Base-by-base conservation (phyloP, 2,113 vertebrate species). In the Xiphophorus maculatus region DNA sequence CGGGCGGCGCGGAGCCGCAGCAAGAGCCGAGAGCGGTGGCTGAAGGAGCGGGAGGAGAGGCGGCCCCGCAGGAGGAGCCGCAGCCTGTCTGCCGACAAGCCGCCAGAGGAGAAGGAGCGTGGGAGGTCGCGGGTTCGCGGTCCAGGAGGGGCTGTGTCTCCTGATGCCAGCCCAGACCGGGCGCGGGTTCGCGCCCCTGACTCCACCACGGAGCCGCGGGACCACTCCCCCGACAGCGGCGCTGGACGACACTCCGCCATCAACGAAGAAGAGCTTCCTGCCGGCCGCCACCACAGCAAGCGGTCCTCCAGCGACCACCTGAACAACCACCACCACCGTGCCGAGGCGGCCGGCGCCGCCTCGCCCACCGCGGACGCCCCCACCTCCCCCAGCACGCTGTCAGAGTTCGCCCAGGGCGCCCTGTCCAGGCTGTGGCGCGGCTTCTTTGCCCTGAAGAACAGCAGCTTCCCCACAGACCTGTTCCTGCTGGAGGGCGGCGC, bases 381-480 rank as follows among this genome's bases (percentile, higher is more conserved):
- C 83, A 94, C 96, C 89, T 93, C 95, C 66, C 91, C 95, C 4
- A 91, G 93, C 94, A 95, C 93, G 48, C 95, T 99, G 63, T 96
- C 95, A 0, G 98, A 99, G 80, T 98, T 96, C 0, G 96, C 97
- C 29, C 96, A 96, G 91, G 95, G 95, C 0, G 89, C 97, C 65
- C 95, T 99, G 71, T 90, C 95, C n/a, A 95, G 96, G 28, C 94
- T 95, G 61, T 99, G 98, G 98, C 96, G 95, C 0, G 98, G 98
- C 82, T 96, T 97, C 72, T 96, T 99, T 4, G 97, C 98, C 30
- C 93, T 99, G 65, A 99, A 99, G 90, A 99, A 99, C 92, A 99
- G 97, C 93, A 97, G 97, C 85, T 99, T 99, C 88, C 97, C 97
- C 64, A 97, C 98, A 1, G 94, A 96, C 90, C 96, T 99, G 95